phyloP scores from a whole-genome alignment of 2,888 invertebrate genomes.

The Syritta pipiens region DNA sequence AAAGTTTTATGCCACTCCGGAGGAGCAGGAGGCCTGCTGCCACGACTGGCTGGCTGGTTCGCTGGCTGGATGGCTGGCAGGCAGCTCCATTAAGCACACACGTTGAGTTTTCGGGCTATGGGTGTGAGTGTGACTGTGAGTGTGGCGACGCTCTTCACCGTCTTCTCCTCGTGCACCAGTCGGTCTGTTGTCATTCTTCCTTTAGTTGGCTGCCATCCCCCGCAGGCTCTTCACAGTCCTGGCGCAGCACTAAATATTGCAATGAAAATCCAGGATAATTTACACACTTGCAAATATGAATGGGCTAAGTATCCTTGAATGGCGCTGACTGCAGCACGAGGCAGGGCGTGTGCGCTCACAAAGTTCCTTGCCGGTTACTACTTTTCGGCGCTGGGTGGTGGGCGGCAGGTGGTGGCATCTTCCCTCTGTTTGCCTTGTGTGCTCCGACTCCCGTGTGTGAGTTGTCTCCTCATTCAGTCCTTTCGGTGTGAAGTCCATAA shows the following conservation, averaged over 20 bases:
- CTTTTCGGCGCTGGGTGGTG: background rate
- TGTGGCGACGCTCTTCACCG: background rate
- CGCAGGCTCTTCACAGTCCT: constrained; percentile 30
- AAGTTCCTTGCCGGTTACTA: background rate
- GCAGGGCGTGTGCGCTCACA: background rate
- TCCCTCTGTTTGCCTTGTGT: background rate
- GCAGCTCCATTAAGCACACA: constrained; percentile 68
- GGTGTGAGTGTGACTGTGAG: constrained; percentile 14
- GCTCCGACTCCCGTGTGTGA: background rate
- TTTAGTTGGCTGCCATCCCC: constrained; percentile 7
- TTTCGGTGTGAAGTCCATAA: constrained; percentile 29
- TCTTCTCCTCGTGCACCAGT: constrained; percentile 32
- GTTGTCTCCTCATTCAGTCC: constrained; percentile 16
- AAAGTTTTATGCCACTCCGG: constrained; percentile 76
- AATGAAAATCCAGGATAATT: constrained; percentile 64
- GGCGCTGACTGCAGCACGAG: constrained; percentile 39
- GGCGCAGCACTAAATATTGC: constrained; percentile 64
- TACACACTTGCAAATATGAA: constrained; percentile 63
- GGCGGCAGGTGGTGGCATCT: background rate
- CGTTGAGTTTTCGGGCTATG: constrained; percentile 51
- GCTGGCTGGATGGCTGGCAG: no score
- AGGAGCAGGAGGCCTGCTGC: no score
- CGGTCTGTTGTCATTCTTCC: constrained; percentile 42
- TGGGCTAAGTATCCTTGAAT: constrained; percentile 61
- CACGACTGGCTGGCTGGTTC: no score